A percentile compares a stretch with the other conserved stretches of the same genome.
These are phyloP conservation scores for Hemaris fuciformis DNA, from an alignment of 2,888 invertebrate species.

Conservation along the genomic window DNA sequence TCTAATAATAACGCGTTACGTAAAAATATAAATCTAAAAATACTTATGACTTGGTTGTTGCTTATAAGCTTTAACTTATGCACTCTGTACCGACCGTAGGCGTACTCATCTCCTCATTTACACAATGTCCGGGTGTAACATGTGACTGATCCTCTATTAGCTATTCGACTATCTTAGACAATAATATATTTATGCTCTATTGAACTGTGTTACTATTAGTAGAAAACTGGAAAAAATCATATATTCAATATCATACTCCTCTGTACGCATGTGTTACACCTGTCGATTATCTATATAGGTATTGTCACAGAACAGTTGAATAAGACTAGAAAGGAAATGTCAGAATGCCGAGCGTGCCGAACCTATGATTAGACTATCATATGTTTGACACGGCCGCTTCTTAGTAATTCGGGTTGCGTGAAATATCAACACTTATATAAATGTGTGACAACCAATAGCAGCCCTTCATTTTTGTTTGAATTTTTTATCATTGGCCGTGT, in stretches of 20 bases:
- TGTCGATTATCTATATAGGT: background rate
- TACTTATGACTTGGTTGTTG: constrained; percentile 47
- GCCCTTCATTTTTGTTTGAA: no score
- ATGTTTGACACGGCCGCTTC: no score
- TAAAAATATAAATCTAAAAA: constrained; percentile 20
- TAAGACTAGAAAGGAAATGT: no score
- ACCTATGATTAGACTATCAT: no score
- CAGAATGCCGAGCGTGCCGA: no score
- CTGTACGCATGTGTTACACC: background rate
- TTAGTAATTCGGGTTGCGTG: no score
- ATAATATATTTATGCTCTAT: background rate
- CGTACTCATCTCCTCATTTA: constrained; percentile 22
- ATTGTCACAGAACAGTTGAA: no score
- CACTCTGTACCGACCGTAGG: constrained; percentile 36
- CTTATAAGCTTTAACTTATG: constrained; percentile 41
- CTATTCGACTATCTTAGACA: background rate
- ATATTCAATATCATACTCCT: background rate
- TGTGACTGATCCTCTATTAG: background rate
- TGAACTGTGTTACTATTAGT: background rate
- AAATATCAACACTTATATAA: no score
- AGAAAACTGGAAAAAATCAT: background rate
- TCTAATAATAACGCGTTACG: constrained; percentile 15
- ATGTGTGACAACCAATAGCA: no score
- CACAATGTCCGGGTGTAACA: constrained; percentile 1
- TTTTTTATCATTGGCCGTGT: no score